phyloP scores from a whole-genome alignment of 1,140 invertebrate genomes.

The Tetranychus urticae region DNA sequence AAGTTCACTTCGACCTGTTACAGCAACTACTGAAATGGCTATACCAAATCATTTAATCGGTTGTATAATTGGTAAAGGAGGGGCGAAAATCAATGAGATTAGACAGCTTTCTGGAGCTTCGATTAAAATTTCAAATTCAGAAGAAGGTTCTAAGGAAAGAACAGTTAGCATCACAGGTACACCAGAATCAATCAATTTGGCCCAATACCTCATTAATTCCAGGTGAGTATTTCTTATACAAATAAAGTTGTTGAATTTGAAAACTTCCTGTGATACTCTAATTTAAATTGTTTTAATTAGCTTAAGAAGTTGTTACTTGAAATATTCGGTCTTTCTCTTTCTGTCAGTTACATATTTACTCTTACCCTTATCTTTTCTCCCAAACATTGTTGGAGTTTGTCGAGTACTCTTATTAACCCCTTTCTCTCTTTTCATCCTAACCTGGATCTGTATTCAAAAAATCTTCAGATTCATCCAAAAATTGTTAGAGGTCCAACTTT shows the following conservation, averaged over 20 bases:
- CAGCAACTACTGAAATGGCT: conserved; percentile 85
- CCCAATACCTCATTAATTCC: conserved; percentile 97
- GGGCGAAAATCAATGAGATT: conserved; percentile 98
- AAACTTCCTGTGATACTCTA: no score
- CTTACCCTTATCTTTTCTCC: no score
- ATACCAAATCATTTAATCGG: conserved; percentile 96
- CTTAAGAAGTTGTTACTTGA: no score
- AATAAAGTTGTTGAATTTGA: no score
- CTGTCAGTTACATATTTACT: no score
- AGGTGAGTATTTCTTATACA: conserved; percentile 30
- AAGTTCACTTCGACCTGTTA: conserved; percentile 8
- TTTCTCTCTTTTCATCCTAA: no score
- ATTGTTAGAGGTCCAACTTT: neutral
- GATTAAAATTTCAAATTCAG: conserved; percentile 93
- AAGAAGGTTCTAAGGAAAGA: conserved; percentile 79
- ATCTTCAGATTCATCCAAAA: no score
- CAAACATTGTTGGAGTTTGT: no score
- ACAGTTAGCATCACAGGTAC: conserved; percentile 91
- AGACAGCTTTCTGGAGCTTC: conserved; percentile 91
- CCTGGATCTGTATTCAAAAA: no score
- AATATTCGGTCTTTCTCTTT: no score
- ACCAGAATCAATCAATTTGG: conserved; percentile 80
- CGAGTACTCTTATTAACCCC: no score
- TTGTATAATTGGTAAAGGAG: conserved; percentile 96
- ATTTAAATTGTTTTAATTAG: no score